A percentile compares a stretch with the other conserved stretches of the same genome.
Conservation (phyloP, 2,797 vertebrate species). For the Pelobates cultripes region DNA sequence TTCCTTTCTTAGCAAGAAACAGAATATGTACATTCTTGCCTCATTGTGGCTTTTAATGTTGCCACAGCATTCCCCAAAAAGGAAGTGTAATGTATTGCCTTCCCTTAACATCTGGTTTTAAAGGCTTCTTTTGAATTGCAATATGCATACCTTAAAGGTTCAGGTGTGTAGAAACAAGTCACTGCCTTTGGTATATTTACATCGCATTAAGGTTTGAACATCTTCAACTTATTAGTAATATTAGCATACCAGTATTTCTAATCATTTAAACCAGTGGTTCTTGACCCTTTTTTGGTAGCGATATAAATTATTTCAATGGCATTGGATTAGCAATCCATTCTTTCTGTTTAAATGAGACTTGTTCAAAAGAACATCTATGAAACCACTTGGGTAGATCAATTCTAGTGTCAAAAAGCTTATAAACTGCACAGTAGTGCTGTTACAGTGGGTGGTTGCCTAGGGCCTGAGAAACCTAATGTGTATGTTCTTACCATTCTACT, state of each 20-base stretch:
- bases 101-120: not conserved
- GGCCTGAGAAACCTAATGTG: too few species aligned
- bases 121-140: too few species aligned
- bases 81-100: not conserved
- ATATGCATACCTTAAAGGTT: not conserved
- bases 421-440: too few species aligned
- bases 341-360: too few species aligned
- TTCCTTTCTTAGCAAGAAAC: constrained; percentile 72
- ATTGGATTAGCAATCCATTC: too few species aligned
- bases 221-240: not conserved
- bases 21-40: not conserved
- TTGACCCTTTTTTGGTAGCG: not conserved
- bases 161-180: not conserved
- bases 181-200: constrained; percentile 21
- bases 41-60: not conserved
- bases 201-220: not conserved
- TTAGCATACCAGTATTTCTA: not conserved
- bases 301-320: not conserved
- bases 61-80: not conserved
- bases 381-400: too few species aligned
- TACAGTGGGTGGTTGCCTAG: too few species aligned
- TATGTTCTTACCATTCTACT: too few species aligned
- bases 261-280: not conserved
- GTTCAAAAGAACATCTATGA: too few species aligned
- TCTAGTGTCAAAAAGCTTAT: too few species aligned